A percentile compares a stretch with the other conserved stretches of the same genome.
Evolutionary conservation across 2,888 invertebrate genomes (phyloP).

Genomic region (Harpalus rubripes): DNA sequence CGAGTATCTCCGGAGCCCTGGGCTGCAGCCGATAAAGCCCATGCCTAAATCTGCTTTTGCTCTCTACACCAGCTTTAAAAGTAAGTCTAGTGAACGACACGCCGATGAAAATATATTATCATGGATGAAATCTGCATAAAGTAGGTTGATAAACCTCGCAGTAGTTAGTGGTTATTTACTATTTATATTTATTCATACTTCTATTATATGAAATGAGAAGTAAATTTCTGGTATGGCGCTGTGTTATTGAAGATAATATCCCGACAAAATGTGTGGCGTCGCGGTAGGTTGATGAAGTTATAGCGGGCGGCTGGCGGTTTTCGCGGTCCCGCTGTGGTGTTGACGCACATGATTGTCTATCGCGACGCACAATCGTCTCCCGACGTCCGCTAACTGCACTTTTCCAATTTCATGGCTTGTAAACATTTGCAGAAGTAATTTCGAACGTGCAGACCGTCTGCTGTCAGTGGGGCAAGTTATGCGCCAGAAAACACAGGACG

Average conservation of each 20-base stretch:
- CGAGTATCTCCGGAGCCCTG: too few relatives aligned
- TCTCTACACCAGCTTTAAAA: too few relatives aligned
- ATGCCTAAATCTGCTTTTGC: too few relatives aligned
- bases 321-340: slow-evolving; percentile 20
- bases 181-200: too few relatives aligned
- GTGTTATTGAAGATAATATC: slow-evolving; percentile 9
- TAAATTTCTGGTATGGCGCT: neutral
- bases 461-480: slow-evolving; percentile 62
- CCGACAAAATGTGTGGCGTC: slow-evolving; percentile 7
- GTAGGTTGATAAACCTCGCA: too few relatives aligned
- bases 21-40: too few relatives aligned
- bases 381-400: slow-evolving; percentile 56
- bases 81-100: too few relatives aligned
- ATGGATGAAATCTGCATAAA: too few relatives aligned
- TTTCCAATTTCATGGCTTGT: slow-evolving; percentile 66
- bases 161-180: too few relatives aligned
- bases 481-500: slow-evolving; percentile 63
- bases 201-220: too few relatives aligned
- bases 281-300: slow-evolving; percentile 28
- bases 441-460: slow-evolving; percentile 60
- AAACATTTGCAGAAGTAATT: slow-evolving; percentile 66
- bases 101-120: too few relatives aligned
- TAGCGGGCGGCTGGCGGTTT: neutral
- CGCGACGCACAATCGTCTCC: slow-evolving; percentile 25
- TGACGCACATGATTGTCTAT: slow-evolving; percentile 53